Conservation (phyloP, 2,113 vertebrate species). For the Pomatorhinus ruficollis region DNA sequence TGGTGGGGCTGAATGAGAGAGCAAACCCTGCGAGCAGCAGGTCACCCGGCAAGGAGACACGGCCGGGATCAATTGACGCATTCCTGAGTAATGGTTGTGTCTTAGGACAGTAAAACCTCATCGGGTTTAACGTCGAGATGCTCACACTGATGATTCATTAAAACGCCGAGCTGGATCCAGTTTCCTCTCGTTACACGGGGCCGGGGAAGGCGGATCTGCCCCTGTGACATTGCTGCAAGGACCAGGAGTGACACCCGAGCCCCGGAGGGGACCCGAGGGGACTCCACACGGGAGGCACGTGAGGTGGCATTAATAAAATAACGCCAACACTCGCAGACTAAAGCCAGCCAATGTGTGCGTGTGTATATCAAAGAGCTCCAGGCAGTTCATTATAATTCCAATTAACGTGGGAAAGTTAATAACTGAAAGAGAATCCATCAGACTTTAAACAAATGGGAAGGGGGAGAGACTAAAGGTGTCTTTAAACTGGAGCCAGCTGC, state of each 20-base stretch:
- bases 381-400: background rate
- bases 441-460: background rate
- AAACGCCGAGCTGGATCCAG: background rate
- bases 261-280: background rate
- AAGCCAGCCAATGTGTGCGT: background rate
- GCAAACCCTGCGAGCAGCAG: background rate
- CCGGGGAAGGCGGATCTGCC: background rate
- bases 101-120: background rate
- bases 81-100: background rate
- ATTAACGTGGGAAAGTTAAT: background rate
- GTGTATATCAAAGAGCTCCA: background rate
- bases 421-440: background rate
- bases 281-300: background rate
- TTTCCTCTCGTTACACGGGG: background rate
- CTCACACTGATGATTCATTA: background rate
- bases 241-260: background rate
- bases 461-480: background rate
- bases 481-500: background rate
- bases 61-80: background rate
- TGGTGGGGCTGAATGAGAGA: background rate
- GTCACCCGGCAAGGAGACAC: slow-evolving; percentile 1
- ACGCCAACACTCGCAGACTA: background rate
- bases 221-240: background rate
- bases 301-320: background rate
- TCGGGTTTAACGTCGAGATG: background rate